These are phyloP conservation scores for Falco punctatus DNA, from an alignment of 2,113 vertebrate species.

Conservation along the genomic window DNA sequence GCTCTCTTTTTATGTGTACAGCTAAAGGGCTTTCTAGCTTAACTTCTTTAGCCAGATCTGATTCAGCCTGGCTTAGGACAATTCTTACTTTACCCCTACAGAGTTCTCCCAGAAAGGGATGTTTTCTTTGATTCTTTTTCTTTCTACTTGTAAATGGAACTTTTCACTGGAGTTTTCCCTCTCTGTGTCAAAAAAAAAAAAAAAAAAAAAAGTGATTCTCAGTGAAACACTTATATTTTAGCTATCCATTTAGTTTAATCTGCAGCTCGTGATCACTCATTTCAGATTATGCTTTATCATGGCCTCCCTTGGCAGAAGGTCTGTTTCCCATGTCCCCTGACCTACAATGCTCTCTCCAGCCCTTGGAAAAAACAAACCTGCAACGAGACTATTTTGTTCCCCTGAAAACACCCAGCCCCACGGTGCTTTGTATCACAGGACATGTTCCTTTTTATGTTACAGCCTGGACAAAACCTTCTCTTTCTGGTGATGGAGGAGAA, in stretches of 20 bases:
- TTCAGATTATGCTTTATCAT: not conserved
- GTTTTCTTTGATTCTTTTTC: not conserved
- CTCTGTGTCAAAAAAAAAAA: not conserved
- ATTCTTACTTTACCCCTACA: not conserved
- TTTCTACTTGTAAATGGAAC: not conserved
- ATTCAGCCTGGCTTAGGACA: not conserved
- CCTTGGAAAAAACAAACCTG: not conserved
- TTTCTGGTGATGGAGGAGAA: not conserved
- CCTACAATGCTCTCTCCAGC: not conserved
- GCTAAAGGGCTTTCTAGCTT: not conserved
- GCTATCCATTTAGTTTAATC: too few relatives aligned
- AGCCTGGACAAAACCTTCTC: not conserved
- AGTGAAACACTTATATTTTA: not conserved
- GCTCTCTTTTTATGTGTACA: not conserved
- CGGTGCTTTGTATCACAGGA: not conserved
- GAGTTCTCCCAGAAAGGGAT: not conserved
- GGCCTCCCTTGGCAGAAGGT: not conserved
- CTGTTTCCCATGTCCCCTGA: not conserved
- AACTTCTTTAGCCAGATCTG: not conserved
- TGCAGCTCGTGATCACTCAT: not conserved
- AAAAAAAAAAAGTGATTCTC: not conserved
- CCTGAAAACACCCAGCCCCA: not conserved
- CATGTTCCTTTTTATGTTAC: not conserved
- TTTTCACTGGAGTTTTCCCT: not conserved
- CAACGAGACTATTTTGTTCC: not conserved